Base-by-base conservation (phyloP, 2,113 vertebrate genomes). In the Tonatia bakeri region DNA sequence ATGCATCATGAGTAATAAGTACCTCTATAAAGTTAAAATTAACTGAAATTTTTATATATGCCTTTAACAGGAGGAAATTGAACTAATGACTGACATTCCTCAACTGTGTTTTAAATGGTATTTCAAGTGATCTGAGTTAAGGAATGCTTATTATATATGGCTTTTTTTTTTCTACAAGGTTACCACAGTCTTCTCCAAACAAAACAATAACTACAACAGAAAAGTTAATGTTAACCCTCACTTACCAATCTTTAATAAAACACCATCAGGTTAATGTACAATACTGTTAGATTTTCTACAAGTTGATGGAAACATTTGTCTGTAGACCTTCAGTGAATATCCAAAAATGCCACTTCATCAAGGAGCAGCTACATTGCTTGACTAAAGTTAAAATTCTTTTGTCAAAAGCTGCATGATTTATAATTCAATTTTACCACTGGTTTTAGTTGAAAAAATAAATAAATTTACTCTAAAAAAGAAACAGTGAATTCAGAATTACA, bases 371-470 rank as follows among this genome's bases (percentile, higher is more conserved):
- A 36, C 67, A 47, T 36, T 81, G 36, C 43, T 31, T 52, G 36
- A 90, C 12, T 94, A 73, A 84, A 69, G 72, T 76, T 67, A 93
- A 56, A 92, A 92, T 33, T 0, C 7, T 13, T 19, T 43, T 76
- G 31, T 69, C 17, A 36, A 50, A 84, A 61, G 17, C 2, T 50
- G 11, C 28, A 72, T 76, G 52, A 65, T 85, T 56, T 91, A 52
- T 97, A 84, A 94, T 83, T 95, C 90, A 56, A 80, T 94, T 87
- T 73, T 43, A 96, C 40, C 64, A 54, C 12, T 76, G 11, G 20
- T 17, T 92, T 94, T 97, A 45, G 56, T 93, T 95, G 90, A 77
- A 95, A 90, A 83, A 87, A 73, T 76, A 93, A 94, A 54, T 45
- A 15, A 12, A 81, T 90, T 92, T 91, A 85, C 52, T 95, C 64